These are phyloP conservation scores for Fopius arisanus DNA, from an alignment of 1,140 invertebrate species.

Conservation along the genomic window DNA sequence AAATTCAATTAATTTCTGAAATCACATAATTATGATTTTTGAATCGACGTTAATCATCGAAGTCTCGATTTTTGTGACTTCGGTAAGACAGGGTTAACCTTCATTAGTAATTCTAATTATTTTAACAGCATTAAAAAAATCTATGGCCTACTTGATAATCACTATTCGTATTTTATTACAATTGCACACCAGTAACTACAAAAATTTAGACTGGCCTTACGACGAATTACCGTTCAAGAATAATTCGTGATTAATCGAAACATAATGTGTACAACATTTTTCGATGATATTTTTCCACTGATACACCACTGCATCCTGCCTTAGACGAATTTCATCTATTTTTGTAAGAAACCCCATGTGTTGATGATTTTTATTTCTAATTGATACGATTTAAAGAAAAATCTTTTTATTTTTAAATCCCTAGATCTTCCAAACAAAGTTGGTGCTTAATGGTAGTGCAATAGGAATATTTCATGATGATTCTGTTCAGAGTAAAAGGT, in stretches of 20 bases:
- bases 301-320: conserved; percentile 11
- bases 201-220: not conserved
- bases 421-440: not conserved
- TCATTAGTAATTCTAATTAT: too few species aligned
- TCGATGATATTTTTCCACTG: not conserved
- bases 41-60: too few species aligned
- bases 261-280: not conserved
- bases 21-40: too few species aligned
- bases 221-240: not conserved
- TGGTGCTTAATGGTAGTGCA: conserved; percentile 23
- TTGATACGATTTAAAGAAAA: not conserved
- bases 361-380: not conserved
- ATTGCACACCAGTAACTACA: too few species aligned
- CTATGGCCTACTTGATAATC: too few species aligned
- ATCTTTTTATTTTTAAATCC: not conserved
- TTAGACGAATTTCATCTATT: conserved; percentile 18
- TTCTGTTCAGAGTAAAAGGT: not conserved
- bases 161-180: too few species aligned
- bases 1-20: too few species aligned
- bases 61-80: too few species aligned
- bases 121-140: too few species aligned
- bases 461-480: not conserved
- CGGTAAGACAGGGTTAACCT: too few species aligned
- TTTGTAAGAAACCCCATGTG: conserved; percentile 10
- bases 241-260: not conserved